Conservation (phyloP, 2,888 invertebrate species). For the Lasioglossum leucozonium region DNA sequence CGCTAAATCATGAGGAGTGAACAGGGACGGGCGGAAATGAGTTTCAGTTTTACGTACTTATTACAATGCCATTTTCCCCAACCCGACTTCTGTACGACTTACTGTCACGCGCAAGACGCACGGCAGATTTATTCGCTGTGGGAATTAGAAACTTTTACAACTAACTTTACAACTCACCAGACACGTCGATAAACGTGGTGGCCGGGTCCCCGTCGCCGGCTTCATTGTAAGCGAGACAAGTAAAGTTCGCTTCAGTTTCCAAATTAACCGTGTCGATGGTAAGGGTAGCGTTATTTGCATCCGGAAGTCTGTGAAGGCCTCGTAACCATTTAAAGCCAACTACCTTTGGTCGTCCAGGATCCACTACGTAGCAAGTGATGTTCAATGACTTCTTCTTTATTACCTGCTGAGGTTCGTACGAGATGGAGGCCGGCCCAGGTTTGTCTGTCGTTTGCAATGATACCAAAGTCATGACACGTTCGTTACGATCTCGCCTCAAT, state of each 20-base stretch:
- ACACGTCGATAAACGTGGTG: slow-evolving; percentile 89
- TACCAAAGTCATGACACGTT: not conserved
- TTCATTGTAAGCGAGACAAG: slow-evolving; percentile 94
- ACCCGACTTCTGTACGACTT: not conserved
- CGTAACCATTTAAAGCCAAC: slow-evolving; percentile 92
- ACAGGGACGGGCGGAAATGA: not conserved
- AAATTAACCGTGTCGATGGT: slow-evolving; percentile 93
- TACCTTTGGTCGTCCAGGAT: slow-evolving; percentile 92
- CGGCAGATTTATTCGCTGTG: slow-evolving; percentile 38
- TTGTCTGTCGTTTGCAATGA: slow-evolving; percentile 87
- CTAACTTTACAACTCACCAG: slow-evolving; percentile 85
- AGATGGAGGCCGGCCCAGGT: slow-evolving; percentile 92
- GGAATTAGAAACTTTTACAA: slow-evolving; percentile 39
- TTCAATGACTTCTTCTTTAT: slow-evolving; percentile 93
- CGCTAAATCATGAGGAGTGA: not conserved
- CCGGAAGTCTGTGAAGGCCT: slow-evolving; percentile 90
- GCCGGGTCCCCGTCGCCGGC: slow-evolving; percentile 92
- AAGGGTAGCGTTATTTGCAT: slow-evolving; percentile 91
- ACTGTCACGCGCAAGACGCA: slow-evolving; percentile 20
- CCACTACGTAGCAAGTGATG: slow-evolving; percentile 93
- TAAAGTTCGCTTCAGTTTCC: slow-evolving; percentile 95
- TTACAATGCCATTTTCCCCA: not conserved
- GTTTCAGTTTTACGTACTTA: slow-evolving; percentile 10
- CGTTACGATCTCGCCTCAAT: not conserved
- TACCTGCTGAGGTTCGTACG: slow-evolving; percentile 90